These are phyloP conservation scores for Vombatus ursinus DNA, from an alignment of 2,113 vertebrate genomes.

Conservation along the genomic window DNA sequence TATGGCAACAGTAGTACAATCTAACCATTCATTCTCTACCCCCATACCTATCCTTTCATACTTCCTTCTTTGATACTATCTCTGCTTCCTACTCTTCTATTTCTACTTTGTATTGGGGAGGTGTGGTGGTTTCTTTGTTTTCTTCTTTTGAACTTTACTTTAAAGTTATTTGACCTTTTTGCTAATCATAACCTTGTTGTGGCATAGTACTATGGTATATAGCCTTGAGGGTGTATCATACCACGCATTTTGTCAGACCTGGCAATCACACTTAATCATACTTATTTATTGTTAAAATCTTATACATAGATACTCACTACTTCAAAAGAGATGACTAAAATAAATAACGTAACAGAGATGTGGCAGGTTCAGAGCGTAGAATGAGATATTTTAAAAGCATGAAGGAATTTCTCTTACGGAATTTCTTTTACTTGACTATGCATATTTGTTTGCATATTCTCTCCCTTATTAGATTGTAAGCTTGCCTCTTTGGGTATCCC, in stretches of 20 bases:
- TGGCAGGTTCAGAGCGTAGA: background rate
- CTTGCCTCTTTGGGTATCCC: background rate
- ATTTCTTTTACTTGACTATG: background rate
- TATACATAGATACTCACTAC: background rate
- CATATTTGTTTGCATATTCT: background rate
- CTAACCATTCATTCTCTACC: background rate
- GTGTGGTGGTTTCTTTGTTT: background rate
- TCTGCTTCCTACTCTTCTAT: background rate
- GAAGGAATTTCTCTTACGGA: too few relatives aligned
- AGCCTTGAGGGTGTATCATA: background rate
- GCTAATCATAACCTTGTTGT: background rate
- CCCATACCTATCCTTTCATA: background rate
- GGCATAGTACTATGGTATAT: background rate
- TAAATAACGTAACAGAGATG: background rate
- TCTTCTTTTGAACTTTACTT: background rate
- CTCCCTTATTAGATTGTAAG: background rate
- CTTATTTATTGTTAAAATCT: background rate
- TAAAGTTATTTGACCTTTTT: background rate
- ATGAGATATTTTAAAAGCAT: background rate
- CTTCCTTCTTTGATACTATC: background rate
- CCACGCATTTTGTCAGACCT: too few relatives aligned
- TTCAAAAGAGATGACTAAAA: background rate
- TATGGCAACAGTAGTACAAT: background rate
- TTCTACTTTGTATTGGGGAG: background rate
- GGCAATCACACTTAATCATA: too few relatives aligned